Percentiles rank a stretch among this genome's conserved stretches.
Evolutionary conservation across 1,140 invertebrate genomes (phyloP).

Genomic region (Laupala kohalensis): DNA sequence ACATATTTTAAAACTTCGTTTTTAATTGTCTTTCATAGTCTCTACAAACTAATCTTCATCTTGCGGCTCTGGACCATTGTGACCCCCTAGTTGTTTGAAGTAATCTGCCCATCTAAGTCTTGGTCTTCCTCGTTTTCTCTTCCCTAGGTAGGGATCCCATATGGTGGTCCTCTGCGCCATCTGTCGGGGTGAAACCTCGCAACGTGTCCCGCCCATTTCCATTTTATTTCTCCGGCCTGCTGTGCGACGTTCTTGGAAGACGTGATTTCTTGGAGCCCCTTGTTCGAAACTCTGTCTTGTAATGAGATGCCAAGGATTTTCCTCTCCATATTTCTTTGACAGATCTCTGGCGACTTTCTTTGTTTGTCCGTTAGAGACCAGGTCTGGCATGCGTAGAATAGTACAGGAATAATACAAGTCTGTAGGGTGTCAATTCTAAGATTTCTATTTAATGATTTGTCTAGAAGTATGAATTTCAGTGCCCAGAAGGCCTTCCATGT

Average conservation of each 20-base stretch:
- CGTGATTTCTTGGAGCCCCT: neutral
- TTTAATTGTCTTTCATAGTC: too few species aligned
- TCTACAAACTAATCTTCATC: too few species aligned
- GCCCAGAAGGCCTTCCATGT: neutral
- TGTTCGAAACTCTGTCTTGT: neutral
- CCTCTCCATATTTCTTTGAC: neutral
- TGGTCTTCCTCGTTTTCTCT: too few species aligned
- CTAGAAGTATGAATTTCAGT: neutral
- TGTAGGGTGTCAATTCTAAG: neutral
- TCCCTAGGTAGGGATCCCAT: neutral
- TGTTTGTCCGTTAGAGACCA: neutral
- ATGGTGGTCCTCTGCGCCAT: neutral
- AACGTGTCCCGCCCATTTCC: neutral
- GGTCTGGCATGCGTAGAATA: neutral
- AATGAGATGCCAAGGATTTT: neutral
- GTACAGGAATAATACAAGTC: neutral
- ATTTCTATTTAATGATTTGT: neutral
- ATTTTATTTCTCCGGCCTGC: neutral
- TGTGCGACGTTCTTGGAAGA: neutral
- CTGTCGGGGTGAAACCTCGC: neutral
- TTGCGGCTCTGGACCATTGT: too few species aligned
- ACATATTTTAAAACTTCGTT: too few species aligned
- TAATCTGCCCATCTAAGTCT: too few species aligned
- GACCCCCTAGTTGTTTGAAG: too few species aligned
- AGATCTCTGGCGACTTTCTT: neutral